phyloP scores from a whole-genome alignment of 2,888 invertebrate genomes.

The Dichetophora obliterata region DNA sequence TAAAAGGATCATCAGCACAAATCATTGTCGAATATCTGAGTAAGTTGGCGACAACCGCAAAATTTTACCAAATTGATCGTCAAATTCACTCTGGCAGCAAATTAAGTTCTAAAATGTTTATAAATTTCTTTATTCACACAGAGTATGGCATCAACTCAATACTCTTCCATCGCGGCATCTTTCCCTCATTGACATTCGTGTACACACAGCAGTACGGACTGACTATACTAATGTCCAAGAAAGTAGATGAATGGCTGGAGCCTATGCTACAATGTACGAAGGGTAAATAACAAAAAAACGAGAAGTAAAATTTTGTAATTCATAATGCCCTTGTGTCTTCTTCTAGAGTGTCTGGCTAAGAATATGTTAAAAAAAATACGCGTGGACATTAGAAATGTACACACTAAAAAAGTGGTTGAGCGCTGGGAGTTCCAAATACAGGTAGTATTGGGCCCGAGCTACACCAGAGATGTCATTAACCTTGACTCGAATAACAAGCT shows the following conservation, averaged over 20 bases:
- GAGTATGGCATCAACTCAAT: conserved; percentile 98
- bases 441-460: conserved; percentile 76
- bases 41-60: conserved; percentile 67
- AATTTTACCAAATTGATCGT: neutral
- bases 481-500: conserved; percentile 79
- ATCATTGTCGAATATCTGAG: conserved; percentile 95
- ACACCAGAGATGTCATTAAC: conserved; percentile 72
- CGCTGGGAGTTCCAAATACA: conserved; percentile 98
- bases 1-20: conserved; percentile 95
- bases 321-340: conserved; percentile 50
- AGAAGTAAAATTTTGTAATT: neutral
- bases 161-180: conserved; percentile 95
- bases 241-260: conserved; percentile 87
- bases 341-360: conserved; percentile 86
- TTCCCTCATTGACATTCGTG: conserved; percentile 93
- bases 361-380: conserved; percentile 92
- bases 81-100: too few relatives aligned
- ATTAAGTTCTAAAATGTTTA: neutral
- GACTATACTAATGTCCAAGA: conserved; percentile 88
- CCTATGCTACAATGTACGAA: conserved; percentile 86
- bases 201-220: conserved; percentile 93
- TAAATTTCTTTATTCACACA: conserved; percentile 72
- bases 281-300: too few relatives aligned
- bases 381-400: conserved; percentile 89
- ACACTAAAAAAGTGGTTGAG: conserved; percentile 93